Base-by-base conservation (phyloP, 2,797 vertebrate species). In the Eutrigla gurnardus region DNA sequence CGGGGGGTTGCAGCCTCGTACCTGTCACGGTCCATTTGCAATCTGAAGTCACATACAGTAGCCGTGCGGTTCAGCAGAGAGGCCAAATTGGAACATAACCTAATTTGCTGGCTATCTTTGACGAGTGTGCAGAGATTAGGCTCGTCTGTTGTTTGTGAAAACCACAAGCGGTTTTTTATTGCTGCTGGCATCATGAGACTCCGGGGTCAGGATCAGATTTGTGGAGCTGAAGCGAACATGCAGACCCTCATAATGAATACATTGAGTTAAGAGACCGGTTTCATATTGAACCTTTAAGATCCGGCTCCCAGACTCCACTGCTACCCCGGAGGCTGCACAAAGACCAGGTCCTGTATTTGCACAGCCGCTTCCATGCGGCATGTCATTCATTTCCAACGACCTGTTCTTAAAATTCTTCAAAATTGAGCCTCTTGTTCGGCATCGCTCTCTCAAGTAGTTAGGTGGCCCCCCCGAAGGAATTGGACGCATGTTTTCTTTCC, bases 41-140 rank as follows among this genome's bases (percentile, higher is more conserved):
- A 4, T 80, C 77, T 81, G 4, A 63, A 75, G 78, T 77, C 78
- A 73, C 50, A 68, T 66, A 57, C 77, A 71, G 81, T 39, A 50
- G 71, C 71, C 73, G 89, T 80, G 18, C 57, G 67, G 76, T 80
- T 90, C 88, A 81, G 84, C 89, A 84, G 43, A 47, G 47, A 64
- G 66, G 72, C 74, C 69, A 65, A 76, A 73, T 47, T 80, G 67
- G 74, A 83, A 80, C 64, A 42, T 72, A 71, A 82, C 79, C 80
- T 64, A 7, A 86, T 90, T 76, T 84, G 61, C 52, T 45, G 70
- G 68, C 55, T 80, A 78, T 53, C 75, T 85, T 65, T 85, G 65
- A 85, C 86, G 80, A 80, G 62, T 60, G 53, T 7, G 59, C 75
- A 76, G 32, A 86, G 68, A 81, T 73, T 47, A 71, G 69, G 75